Evolutionary conservation across 2,888 invertebrate species (phyloP).

Genomic region (Alentia gelatinosa): DNA sequence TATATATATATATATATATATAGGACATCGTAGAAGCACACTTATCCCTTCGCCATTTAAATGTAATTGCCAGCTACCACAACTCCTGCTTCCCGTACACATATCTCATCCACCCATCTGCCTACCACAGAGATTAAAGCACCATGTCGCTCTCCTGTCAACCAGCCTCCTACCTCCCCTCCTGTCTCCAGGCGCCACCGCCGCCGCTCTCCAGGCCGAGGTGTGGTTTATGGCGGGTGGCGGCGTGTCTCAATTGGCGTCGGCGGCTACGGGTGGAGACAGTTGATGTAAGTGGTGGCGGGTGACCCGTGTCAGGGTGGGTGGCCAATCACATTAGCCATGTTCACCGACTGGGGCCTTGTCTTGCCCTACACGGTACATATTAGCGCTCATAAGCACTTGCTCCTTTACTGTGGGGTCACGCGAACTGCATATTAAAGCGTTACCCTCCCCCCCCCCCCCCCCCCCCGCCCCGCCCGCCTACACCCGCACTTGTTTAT

Average conservation of each 20-base stretch:
- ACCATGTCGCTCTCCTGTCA: too few species aligned
- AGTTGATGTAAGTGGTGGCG: neutral
- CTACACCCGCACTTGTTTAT: neutral
- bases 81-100: too few species aligned
- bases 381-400: slow-evolving; percentile 17
- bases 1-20: too few species aligned
- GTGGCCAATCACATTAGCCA: neutral
- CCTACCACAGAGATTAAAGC: too few species aligned
- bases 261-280: neutral
- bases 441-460: neutral
- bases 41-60: too few species aligned
- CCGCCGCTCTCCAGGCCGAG: neutral
- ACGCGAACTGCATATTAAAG: neutral
- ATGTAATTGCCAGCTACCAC: too few species aligned
- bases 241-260: neutral
- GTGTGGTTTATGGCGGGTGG: neutral
- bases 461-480: neutral
- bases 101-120: too few species aligned
- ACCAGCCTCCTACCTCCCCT: too few species aligned
- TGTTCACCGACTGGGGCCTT: neutral
- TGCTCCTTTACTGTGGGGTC: neutral
- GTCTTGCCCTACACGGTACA: neutral
- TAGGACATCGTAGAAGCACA: too few species aligned
- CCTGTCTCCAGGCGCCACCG: too few species aligned
- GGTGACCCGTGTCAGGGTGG: neutral